Percentiles rank a stretch among this genome's conserved stretches.
phyloP scores from a whole-genome alignment of 1,140 invertebrate species.

The Chrysomallon squamiferum region DNA sequence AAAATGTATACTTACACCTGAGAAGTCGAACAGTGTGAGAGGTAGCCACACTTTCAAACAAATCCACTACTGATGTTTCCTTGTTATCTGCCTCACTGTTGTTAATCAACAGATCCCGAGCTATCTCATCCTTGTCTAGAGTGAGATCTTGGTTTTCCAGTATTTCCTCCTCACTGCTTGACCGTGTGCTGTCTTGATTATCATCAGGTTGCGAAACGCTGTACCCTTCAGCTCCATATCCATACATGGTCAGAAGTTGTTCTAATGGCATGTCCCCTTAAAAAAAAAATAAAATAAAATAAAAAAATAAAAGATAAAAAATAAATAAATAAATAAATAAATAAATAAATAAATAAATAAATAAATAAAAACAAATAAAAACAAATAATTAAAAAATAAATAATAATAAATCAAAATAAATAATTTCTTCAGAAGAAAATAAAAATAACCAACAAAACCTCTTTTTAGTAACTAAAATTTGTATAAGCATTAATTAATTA shows the following conservation, averaged over 20 bases:
- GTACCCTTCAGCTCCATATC: conserved; percentile 66
- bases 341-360: too few relatives aligned
- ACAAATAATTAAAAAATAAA: too few relatives aligned
- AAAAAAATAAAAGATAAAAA: conserved; percentile 2
- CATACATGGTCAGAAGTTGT: conserved; percentile 87
- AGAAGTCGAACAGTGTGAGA: conserved; percentile 62
- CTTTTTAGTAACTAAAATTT: too few relatives aligned
- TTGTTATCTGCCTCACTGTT: conserved; percentile 57
- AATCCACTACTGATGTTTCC: conserved; percentile 57
- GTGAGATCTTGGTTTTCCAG: conserved; percentile 66
- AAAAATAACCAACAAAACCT: too few relatives aligned
- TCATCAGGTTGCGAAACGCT: conserved; percentile 47
- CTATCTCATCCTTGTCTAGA: conserved; percentile 65
- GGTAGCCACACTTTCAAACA: conserved; percentile 56
- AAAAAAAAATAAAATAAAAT: too few relatives aligned
- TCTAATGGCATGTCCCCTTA: conserved; percentile 90
- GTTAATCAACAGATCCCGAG: conserved; percentile 55
- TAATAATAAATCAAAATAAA: too few relatives aligned
- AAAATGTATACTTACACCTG: conserved; percentile 65
- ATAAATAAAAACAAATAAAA: too few relatives aligned
- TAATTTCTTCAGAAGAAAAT: too few relatives aligned
- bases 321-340: too few relatives aligned
- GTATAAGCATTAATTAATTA: too few relatives aligned
- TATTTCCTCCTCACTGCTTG: conserved; percentile 67
- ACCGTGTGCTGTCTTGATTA: conserved; percentile 62